Conservation (phyloP, 2,113 vertebrate species). For the Sorex fumeus region DNA sequence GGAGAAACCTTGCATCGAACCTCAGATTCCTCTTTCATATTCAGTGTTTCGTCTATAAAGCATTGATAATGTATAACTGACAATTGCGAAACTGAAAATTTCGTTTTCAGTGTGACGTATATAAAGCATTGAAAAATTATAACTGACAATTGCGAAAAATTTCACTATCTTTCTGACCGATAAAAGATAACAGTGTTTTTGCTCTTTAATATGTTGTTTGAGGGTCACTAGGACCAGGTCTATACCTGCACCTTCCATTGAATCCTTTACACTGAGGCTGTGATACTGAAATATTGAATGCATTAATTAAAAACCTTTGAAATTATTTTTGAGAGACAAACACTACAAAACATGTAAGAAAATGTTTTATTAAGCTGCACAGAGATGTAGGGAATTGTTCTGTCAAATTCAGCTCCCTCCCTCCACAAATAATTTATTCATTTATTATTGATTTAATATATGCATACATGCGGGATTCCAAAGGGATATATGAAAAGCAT, state of each 20-base stretch:
- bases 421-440: slow-evolving; percentile 14
- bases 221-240: not conserved
- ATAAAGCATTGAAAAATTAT: not conserved
- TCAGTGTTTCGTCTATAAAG: not conserved
- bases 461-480: not conserved
- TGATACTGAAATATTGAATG: not conserved
- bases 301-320: not conserved
- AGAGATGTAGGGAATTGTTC: not conserved
- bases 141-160: not conserved
- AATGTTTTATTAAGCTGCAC: not conserved
- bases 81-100: not conserved
- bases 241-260: not conserved
- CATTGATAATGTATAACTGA: not conserved
- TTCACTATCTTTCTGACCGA: not conserved
- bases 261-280: not conserved
- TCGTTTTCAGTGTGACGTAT: not conserved
- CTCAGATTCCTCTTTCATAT: not conserved
- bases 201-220: not conserved
- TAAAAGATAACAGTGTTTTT: not conserved
- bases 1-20: not conserved
- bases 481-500: not conserved
- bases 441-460: slow-evolving; percentile 36
- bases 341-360: not conserved
- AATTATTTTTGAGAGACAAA: not conserved
- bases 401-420: not conserved